Base-by-base conservation (phyloP, 2,113 vertebrate genomes). In the Neofelis nebulosa region DNA sequence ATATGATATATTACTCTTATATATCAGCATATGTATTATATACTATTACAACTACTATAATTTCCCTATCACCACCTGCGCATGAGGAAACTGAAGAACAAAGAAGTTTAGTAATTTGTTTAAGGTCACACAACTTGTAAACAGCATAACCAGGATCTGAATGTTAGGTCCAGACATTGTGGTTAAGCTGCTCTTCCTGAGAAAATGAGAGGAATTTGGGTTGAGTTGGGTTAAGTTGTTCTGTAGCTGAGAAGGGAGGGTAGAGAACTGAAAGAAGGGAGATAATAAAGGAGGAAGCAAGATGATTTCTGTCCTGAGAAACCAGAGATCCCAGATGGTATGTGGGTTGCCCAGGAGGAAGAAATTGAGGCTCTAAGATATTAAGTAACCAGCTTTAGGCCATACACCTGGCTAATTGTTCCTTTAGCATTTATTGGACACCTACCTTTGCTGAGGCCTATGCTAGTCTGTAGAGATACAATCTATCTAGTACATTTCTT, bases 151-250 rank as follows among this genome's bases (percentile, higher is more conserved):
- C 16, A 91, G 80, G 38, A 78, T 94, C 52, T 85, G 29, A 86
- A 69, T 23, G 38, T 57, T 78, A 78, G 61, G n/a, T 96, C 69
- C 45, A 76, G 50, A 63, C 36, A 76, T 41, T 93, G 48, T 81
- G 57, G 33, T 92, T 95, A 96, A 90, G 73, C 36, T 71, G 45
- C 27, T 91, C 38, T 91, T 45, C 71, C 55, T 91, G 76, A 85
- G 71, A 97, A 92, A 93, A 97, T 94, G 89, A 93, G 86, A 95
- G 73, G 79, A 96, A 96, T 89, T 89, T 89, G 95, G 82, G 27
- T 84, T 93, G 73, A 19, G 38, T 91, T 93, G 38, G 8, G 41
- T 83, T 89, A 81, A 41, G 33, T 88, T 94, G 52, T 92, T 89
- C 93, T 84, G 18, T 52, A 85, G 89, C 36, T 95, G 66, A 87